Evolutionary conservation across 2,113 vertebrate species (phyloP), one percentile per base, ranked within the genome.

Genomic region (Rynchops niger): DNA sequence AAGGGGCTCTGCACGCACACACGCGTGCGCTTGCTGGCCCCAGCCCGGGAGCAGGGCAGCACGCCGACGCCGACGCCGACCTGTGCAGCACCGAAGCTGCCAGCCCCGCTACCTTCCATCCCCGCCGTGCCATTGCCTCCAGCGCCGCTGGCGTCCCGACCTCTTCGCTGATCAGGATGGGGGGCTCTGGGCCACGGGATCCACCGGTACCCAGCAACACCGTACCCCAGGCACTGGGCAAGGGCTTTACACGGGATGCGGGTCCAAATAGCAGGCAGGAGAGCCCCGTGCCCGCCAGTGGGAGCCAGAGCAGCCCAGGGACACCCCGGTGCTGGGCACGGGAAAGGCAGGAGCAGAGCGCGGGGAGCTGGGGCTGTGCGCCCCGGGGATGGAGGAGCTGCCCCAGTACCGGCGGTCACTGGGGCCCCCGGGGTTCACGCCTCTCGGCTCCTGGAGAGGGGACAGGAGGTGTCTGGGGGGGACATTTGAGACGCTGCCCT

Each of bases 51-150:
- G 23, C 53, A 20, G 69, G 61, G 30, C n/a, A 4, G 61, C 12
- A 3, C 1, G 0, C 62, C 9, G 12, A 27, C 50, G 8, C 29
- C 17, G 27, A 30, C 27, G 0, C 69, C 6, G 17, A 25, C 11
- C 47, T 3, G 2, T 0, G 1, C 0, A 0, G 59, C 50, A 36
- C 61, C 20, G 8, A 22, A 47, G 38, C 56, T 53, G 19, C 38
- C 8, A 2, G 23, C n/a, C 47, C 36, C 9, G 1, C 62, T 43
- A 45, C 42, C 22, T 4, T 11, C 70, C 12, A 1, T 5, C 12
- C 3, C 7, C n/a, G 15, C 3, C 0, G 1, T 6, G 25, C 29
- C 63, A 5, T 1, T 4, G 13, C 30, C 70, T 18, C 38, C 69
- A 17, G 30, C 16, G 22, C 42, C 1, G 0, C 4, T 0, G 2